Evolutionary conservation across 2,797 vertebrate species (phyloP), one percentile per base, ranked within the genome.

Genomic region (Helarctos malayanus): DNA sequence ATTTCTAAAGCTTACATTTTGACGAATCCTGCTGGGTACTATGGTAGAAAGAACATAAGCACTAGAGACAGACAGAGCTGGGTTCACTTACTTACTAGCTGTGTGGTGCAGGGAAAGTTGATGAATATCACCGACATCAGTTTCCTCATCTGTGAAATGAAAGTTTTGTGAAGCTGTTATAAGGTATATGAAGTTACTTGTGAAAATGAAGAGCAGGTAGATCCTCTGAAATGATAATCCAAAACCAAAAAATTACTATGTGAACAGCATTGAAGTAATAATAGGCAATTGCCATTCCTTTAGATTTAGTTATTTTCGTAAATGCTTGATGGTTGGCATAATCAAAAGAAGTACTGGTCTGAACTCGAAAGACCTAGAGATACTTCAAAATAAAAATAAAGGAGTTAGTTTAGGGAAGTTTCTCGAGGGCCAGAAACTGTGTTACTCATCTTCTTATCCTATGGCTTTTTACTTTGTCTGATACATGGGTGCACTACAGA

Each of bases 101-200:
- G 49, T 79, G 79, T 52, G 68, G 89, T 79, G n/a, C 86, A 96
- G 29, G 61, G 68, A 93, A 94, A 86, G 35, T 49, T 61, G 32
- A 52, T 93, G 56, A 47, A 49, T 79, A 47, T 91, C 61, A 87
- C 23, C 71, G 32, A 52, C 7, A 71, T 32, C 27, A 3, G 1
- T 86, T 95, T 96, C 69, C 79, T 68, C 56, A 32, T 49, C 73
- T 73, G 45, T 79, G 84, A 89, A 92, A 95, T 82, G 23, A n/a
- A 35, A 65, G 15, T 57, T 18, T 56, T 81, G 47, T n/a, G 83
- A 93, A 9, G 56, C 8, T 68, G 38, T 13, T 65, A 85, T 71
- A 56, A 56, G 2, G 25, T 73, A 41, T 65, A 29, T 59, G 82
- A 89, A 84, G 56, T 52, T 94, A 97, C 32, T 49, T 49, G 35